These are phyloP conservation scores for Agelas oroides DNA, from an alignment of 37 sponge, comb jelly and placozoan genomes.

Conservation along the genomic window DNA sequence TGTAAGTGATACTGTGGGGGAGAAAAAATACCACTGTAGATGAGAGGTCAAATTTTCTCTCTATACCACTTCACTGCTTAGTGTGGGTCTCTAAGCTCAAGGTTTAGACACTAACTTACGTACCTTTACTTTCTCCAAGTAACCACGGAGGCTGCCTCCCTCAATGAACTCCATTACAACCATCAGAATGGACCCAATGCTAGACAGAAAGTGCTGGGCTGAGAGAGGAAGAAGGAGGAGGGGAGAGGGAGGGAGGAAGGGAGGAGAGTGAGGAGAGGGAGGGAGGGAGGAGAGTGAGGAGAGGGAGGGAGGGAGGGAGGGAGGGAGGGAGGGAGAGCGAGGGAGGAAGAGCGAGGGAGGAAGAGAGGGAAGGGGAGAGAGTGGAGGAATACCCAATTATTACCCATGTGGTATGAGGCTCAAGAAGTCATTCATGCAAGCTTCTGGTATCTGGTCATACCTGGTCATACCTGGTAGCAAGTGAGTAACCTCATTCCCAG, in stretches of 20 bases:
- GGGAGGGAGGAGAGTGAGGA: background rate
- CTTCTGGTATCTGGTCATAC: no score
- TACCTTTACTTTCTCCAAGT: slow-evolving; percentile 28
- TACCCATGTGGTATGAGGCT: no score
- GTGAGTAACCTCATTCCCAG: no score
- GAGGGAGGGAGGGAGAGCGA: background rate
- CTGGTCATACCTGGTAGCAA: no score
- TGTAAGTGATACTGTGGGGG: no score
- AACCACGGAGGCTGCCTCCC: slow-evolving; percentile 51
- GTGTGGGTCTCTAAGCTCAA: no score
- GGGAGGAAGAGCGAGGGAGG: background rate
- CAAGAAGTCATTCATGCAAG: no score
- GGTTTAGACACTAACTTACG: no score
- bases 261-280: background rate
- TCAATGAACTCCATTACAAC: slow-evolving; percentile 76
- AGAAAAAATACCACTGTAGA: no score
- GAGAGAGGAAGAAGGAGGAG: background rate
- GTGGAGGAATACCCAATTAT: no score
- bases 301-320: background rate
- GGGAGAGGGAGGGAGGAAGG: background rate
- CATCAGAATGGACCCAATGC: slow-evolving; percentile 33
- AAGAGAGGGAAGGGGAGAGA: background rate
- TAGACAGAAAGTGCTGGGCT: slow-evolving; percentile 44
- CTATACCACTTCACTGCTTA: no score
- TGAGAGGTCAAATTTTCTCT: no score